Base-by-base conservation (phyloP, 2,113 vertebrate genomes). In the Indri indri region DNA sequence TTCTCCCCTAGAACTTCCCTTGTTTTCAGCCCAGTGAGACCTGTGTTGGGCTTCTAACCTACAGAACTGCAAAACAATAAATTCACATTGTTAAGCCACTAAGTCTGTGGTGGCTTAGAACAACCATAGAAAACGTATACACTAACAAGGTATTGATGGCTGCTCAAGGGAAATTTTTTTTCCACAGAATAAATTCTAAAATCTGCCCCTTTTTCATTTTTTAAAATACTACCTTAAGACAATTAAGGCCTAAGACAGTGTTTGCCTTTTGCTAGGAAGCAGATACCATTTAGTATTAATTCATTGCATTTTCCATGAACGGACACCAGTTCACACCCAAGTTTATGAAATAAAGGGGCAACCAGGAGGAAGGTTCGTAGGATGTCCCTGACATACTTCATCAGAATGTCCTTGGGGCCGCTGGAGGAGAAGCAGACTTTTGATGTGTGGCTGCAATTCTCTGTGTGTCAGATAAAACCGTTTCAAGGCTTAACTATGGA, bases 361-460 rank as follows among this genome's bases (percentile, higher is more conserved):
- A 82, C 89, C 65, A 77, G 16, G 82, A 81, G 71, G 80, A 86
- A 96, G 66, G 74, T 90, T 95, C 97, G 80, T 88, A 97, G 96
- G 47, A 32, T 0, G 74, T 97, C 97, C 97, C 96, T 98, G 98
- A 97, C 90, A 91, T 90, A 96, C 52, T 98, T 97, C 79, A 94
- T 91, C 34, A 66, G 76, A 89, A 73, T 0, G 93, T 94, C 98
- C 98, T 98, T 98, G 97, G 89, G 91, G 88, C 70, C 97, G 85
- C 27, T 5, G 16, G 88, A 93, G 84, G 52, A 59, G 18, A 96
- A 95, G 93, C 0, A 94, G 61, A 90, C 86, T 96, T 96, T 97
- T 98, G 98, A 98, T 98, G 93, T 97, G 90, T 18, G 74, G 94
- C 91, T 97, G 76, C 65, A 95, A 79, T 97, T 97, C 76, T 97